These are phyloP conservation scores for Drosophila flavopinicola DNA, from an alignment of 2,888 invertebrate genomes.

Conservation along the genomic window DNA sequence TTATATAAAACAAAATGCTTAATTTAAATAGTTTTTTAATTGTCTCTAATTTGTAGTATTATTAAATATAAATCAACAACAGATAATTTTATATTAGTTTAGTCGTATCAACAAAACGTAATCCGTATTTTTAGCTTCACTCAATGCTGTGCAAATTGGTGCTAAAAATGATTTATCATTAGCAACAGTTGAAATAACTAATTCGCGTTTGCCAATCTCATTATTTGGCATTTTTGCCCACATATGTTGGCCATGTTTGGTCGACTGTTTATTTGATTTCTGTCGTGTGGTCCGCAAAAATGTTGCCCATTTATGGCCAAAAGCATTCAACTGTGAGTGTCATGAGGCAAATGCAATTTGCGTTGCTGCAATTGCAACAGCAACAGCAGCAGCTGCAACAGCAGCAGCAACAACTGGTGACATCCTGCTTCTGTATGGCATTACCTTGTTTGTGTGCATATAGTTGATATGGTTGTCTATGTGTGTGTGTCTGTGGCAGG, in stretches of 20 bases:
- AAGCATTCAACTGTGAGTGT: conserved; percentile 76
- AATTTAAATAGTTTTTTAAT: too few species aligned
- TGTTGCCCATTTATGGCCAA: conserved; percentile 58
- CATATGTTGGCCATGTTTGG: conserved; percentile 47
- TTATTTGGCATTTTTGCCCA: conserved; percentile 28
- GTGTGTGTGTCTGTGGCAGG: conserved; percentile 34
- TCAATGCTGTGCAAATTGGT: not conserved
- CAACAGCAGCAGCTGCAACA: conserved; percentile 19
- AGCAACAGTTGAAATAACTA: conserved; percentile 29
- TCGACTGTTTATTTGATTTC: conserved; percentile 67
- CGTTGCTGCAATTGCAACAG: conserved; percentile 48
- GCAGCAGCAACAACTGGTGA: conserved; percentile 25
- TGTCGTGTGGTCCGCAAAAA: conserved; percentile 49
- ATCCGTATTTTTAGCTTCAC: not conserved
- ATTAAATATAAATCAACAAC: too few species aligned
- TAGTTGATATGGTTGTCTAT: conserved; percentile 29
- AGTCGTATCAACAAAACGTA: not conserved
- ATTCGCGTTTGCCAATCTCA: conserved; percentile 35
- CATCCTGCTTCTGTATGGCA: conserved; percentile 42
- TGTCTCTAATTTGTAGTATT: too few species aligned
- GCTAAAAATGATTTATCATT: conserved; percentile 19
- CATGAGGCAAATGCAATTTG: conserved; percentile 76
- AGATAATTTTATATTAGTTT: not conserved
- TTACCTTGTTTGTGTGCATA: conserved; percentile 56
- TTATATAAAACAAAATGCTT: too few species aligned